Evolutionary conservation across 2,113 vertebrate genomes (phyloP).

Genomic region (Pan troglodytes): DNA sequence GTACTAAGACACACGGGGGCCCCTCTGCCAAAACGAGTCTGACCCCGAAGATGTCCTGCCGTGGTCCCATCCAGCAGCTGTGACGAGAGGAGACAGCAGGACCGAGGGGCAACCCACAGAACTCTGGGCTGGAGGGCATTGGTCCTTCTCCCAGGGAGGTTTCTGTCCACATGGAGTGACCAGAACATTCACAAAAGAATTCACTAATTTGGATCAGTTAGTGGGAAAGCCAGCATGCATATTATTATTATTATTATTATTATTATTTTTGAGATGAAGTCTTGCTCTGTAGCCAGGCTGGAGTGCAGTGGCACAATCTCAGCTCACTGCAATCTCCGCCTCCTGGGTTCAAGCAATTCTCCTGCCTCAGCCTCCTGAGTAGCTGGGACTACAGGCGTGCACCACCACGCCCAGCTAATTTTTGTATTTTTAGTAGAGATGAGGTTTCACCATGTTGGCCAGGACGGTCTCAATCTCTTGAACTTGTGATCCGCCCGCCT

Average conservation of each 20-base stretch:
- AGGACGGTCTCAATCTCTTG: too few species aligned
- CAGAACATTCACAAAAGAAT: background rate
- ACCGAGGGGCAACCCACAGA: background rate
- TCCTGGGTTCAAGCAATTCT: background rate
- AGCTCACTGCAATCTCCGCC: background rate
- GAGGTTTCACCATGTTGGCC: too few species aligned
- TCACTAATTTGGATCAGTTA: background rate
- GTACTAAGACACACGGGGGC: accelerated
- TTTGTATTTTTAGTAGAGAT: too few species aligned
- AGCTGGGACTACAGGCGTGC: background rate
- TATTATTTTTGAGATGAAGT: background rate
- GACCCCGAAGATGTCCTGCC: too few species aligned
- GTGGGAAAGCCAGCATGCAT: background rate
- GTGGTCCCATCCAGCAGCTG: background rate
- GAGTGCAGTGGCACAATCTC: background rate
- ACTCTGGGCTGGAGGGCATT: background rate
- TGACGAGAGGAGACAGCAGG: background rate
- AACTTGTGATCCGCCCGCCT: too few species aligned
- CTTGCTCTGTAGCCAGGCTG: background rate
- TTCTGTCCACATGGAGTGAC: background rate
- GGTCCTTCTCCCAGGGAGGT: accelerated
- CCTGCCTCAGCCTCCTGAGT: background rate
- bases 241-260: background rate
- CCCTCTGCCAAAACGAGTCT: background rate
- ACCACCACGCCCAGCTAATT: background rate